Evolutionary conservation across 2,888 invertebrate species (phyloP).

Genomic region (Anoncus sp.): DNA sequence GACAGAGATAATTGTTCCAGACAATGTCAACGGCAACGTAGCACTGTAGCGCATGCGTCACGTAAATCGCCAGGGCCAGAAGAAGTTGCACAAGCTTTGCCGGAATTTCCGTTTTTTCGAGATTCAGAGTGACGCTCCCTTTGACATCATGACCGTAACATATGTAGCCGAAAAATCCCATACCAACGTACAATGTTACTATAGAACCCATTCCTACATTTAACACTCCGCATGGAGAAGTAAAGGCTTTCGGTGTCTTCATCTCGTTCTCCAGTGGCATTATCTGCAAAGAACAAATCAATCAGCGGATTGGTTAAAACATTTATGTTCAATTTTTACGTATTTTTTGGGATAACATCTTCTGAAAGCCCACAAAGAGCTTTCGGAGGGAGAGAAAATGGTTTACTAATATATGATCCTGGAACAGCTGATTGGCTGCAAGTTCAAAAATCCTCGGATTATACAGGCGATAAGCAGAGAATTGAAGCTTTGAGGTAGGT

Average conservation of each 20-base stretch:
- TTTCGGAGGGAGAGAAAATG: no score
- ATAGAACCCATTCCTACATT: constrained; percentile 94
- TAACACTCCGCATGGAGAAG: constrained; percentile 92
- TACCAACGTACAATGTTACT: constrained; percentile 92
- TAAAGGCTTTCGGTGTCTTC: constrained; percentile 93
- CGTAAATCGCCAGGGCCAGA: constrained; percentile 92
- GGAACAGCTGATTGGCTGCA: no score
- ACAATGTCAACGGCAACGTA: constrained; percentile 98
- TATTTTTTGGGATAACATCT: no score
- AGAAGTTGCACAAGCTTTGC: constrained; percentile 90
- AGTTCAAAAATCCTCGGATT: no score
- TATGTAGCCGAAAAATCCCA: constrained; percentile 96
- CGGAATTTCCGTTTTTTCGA: constrained; percentile 87
- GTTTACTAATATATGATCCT: no score
- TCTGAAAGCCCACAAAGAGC: no score
- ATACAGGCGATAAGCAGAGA: no score
- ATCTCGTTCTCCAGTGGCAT: constrained; percentile 97
- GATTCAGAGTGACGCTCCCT: constrained; percentile 95
- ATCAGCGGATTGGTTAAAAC: no score
- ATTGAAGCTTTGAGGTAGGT: no score
- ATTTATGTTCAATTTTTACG: no score
- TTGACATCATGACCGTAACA: constrained; percentile 89
- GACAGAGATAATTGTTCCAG: constrained; percentile 91
- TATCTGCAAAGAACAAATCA: constrained; percentile 85
- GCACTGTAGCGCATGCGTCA: constrained; percentile 96